phyloP scores from a whole-genome alignment of 2,888 invertebrate genomes.

The Oligia fasciuncula region DNA sequence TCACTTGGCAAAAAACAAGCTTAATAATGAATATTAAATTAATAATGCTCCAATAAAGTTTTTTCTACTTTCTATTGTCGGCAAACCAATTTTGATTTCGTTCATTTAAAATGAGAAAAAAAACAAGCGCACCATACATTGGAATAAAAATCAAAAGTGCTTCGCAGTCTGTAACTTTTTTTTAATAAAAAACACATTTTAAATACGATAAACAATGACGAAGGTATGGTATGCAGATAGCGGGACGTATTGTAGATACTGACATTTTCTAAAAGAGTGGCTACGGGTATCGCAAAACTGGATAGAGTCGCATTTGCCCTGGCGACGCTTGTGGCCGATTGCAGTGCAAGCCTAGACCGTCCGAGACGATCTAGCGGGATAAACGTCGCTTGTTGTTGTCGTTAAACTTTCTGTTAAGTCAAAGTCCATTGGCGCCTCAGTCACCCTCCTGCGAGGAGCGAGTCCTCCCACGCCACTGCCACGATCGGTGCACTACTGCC shows the following conservation, averaged over 20 bases:
- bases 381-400: slow-evolving; percentile 37
- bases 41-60: slow-evolving; percentile 40
- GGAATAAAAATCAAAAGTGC: slow-evolving; percentile 11
- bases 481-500: slow-evolving; percentile 61
- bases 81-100: slow-evolving; percentile 40
- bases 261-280: slow-evolving; percentile 8
- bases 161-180: not conserved
- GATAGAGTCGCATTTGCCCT: slow-evolving; percentile 13
- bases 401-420: slow-evolving; percentile 61
- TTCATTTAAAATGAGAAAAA: slow-evolving; percentile 6
- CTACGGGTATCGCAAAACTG: not conserved
- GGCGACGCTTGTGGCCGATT: not conserved
- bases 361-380: slow-evolving; percentile 33
- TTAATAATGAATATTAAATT: slow-evolving; percentile 23
- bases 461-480: slow-evolving; percentile 75
- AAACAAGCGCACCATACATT: slow-evolving; percentile 15
- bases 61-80: slow-evolving; percentile 32
- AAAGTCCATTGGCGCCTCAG: slow-evolving; percentile 64
- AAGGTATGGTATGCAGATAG: not conserved
- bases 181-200: not conserved
- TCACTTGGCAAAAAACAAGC: slow-evolving; percentile 39
- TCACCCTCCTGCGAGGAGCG: slow-evolving; percentile 65
- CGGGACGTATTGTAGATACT: not conserved
- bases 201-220: not conserved
- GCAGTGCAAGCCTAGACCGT: not conserved